Evolutionary conservation across 2,888 invertebrate genomes (phyloP).

Genomic region (Polyommatus icarus): DNA sequence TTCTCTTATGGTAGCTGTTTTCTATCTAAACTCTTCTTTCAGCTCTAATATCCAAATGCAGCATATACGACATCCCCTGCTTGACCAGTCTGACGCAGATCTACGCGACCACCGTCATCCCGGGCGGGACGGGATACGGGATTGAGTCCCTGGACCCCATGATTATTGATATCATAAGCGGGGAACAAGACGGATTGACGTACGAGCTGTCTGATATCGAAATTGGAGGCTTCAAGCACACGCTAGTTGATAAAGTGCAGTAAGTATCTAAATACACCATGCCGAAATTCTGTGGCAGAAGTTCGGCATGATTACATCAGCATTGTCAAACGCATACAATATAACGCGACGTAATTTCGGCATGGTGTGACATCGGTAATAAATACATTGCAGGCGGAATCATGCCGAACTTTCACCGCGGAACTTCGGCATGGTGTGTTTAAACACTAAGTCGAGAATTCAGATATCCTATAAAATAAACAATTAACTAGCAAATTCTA

Average conservation of each 20-base stretch:
- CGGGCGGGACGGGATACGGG: slow-evolving; percentile 4
- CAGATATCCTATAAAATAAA: neutral
- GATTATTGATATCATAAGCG: neutral
- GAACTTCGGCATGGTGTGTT: too few species aligned
- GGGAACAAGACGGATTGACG: neutral
- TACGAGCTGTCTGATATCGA: neutral
- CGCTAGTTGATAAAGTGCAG: slow-evolving; percentile 17
- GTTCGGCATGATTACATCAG: too few species aligned
- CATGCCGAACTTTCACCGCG: too few species aligned
- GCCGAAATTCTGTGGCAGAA: too few species aligned
- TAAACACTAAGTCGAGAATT: too few species aligned
- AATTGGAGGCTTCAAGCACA: neutral
- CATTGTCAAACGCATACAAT: too few species aligned
- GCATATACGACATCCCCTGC: slow-evolving; percentile 18
- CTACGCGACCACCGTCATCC: neutral
- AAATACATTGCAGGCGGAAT: too few species aligned
- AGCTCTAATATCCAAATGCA: slow-evolving; percentile 13
- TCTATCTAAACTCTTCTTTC: neutral
- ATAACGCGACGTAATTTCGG: too few species aligned
- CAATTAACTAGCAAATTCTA: too few species aligned
- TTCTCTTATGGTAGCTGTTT: neutral
- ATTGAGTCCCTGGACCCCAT: slow-evolving; percentile 16
- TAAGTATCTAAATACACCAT: too few species aligned
- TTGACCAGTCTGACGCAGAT: neutral
- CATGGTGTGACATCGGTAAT: too few species aligned